Percentiles rank a stretch among this genome's conserved stretches.
Evolutionary conservation across 1,140 invertebrate species (phyloP).

Genomic region (Eueides isabella): DNA sequence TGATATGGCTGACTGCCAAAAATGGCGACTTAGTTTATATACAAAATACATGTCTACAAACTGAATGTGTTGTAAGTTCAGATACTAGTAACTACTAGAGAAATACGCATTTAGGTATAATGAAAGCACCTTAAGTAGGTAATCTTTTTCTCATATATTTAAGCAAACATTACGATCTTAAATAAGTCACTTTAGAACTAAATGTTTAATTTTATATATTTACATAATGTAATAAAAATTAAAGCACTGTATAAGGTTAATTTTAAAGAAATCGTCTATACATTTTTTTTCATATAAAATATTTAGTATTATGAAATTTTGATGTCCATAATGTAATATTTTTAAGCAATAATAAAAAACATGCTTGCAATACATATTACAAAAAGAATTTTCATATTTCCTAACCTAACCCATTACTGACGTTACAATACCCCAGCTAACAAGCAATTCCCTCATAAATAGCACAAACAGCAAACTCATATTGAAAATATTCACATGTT

Average conservation of each 20-base stretch:
- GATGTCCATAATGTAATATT: too few species aligned
- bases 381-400: not conserved
- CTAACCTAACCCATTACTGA: not conserved
- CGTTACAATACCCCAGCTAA: conserved; percentile 21
- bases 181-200: too few species aligned
- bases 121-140: too few species aligned
- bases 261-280: too few species aligned
- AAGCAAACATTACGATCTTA: too few species aligned
- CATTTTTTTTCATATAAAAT: too few species aligned
- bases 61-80: not conserved
- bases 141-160: too few species aligned
- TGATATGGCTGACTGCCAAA: conserved; percentile 46
- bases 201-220: too few species aligned
- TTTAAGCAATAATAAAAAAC: not conserved
- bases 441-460: conserved; percentile 29
- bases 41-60: not conserved
- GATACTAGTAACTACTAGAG: not conserved
- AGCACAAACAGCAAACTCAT: conserved; percentile 54
- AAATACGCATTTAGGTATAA: not conserved
- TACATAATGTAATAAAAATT: too few species aligned
- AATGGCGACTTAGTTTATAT: conserved; percentile 11
- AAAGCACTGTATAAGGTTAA: too few species aligned
- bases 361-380: not conserved
- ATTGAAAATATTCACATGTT: conserved; percentile 70
- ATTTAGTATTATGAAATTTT: too few species aligned